phyloP scores from a whole-genome alignment of 2,113 vertebrate species.

The Callospermophilus lateralis region DNA sequence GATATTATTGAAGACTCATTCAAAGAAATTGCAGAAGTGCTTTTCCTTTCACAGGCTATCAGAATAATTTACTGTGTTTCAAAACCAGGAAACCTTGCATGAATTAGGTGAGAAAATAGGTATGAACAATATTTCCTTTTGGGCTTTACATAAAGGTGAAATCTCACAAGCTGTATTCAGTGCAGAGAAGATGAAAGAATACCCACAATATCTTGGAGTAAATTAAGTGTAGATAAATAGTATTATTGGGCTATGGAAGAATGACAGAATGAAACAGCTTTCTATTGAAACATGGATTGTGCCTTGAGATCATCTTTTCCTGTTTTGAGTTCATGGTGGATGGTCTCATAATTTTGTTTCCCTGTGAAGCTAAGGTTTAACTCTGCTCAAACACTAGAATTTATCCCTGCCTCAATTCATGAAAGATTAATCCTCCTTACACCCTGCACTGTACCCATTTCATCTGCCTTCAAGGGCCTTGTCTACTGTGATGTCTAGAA shows the following conservation, averaged over 20 bases:
- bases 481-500: background rate
- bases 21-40: constrained; percentile 35
- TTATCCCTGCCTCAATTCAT: background rate
- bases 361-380: background rate
- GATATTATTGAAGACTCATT: constrained; percentile 64
- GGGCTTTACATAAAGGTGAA: background rate
- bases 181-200: constrained; percentile 67
- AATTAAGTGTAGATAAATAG: constrained; percentile 63
- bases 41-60: constrained; percentile 1
- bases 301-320: constrained; percentile 48
- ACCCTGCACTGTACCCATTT: background rate
- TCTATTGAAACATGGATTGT: constrained; percentile 64
- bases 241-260: background rate
- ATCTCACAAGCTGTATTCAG: background rate
- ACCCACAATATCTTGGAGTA: constrained; percentile 19
- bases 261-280: constrained; percentile 54
- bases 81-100: background rate
- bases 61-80: constrained; percentile 39
- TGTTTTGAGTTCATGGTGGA: background rate
- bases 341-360: background rate
- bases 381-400: background rate
- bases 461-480: background rate
- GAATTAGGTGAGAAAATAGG: constrained; percentile 17
- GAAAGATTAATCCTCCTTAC: background rate
- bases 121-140: constrained; percentile 50